These are phyloP conservation scores for Apoderus coryli DNA, from an alignment of 2,888 invertebrate genomes.

Conservation along the genomic window DNA sequence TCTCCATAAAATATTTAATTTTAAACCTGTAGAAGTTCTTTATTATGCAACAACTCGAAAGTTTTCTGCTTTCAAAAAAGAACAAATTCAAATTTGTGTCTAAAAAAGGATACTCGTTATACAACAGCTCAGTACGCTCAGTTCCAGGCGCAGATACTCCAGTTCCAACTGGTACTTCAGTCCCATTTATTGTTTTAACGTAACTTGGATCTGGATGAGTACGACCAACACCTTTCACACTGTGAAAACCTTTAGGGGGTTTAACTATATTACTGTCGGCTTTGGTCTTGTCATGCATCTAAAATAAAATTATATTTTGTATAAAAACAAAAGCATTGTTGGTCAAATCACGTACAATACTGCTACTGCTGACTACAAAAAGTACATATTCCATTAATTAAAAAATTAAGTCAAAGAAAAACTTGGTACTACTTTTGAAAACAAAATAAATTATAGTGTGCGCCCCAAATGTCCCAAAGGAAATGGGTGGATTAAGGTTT, in stretches of 20 bases:
- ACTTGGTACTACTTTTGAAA: too few relatives aligned
- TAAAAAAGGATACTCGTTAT: slow-evolving; percentile 83
- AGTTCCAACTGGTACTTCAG: slow-evolving; percentile 65
- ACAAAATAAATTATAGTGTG: too few relatives aligned
- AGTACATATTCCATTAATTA: too few relatives aligned
- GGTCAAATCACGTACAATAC: too few relatives aligned
- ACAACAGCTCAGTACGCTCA: slow-evolving; percentile 46
- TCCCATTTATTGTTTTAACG: slow-evolving; percentile 43
- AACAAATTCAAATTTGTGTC: slow-evolving; percentile 6
- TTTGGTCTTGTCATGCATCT: slow-evolving; percentile 55
- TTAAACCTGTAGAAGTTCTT: too few relatives aligned
- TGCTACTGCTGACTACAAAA: too few relatives aligned
- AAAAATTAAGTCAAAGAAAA: too few relatives aligned
- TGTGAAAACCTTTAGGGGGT: slow-evolving; percentile 71
- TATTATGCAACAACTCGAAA: too few relatives aligned
- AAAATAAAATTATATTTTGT: slow-evolving; percentile 18
- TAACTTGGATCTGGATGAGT: slow-evolving; percentile 69
- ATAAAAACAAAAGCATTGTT: too few relatives aligned
- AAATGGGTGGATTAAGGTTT: too few relatives aligned
- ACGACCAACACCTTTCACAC: slow-evolving; percentile 74
- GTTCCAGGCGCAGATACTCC: slow-evolving; percentile 33
- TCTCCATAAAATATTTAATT: too few relatives aligned
- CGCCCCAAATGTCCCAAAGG: too few relatives aligned
- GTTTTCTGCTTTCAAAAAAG: slow-evolving; percentile 6
- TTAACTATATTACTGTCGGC: slow-evolving; percentile 66